Base-by-base conservation (phyloP, 2,888 invertebrate genomes). In the Hyppa rectilinea region DNA sequence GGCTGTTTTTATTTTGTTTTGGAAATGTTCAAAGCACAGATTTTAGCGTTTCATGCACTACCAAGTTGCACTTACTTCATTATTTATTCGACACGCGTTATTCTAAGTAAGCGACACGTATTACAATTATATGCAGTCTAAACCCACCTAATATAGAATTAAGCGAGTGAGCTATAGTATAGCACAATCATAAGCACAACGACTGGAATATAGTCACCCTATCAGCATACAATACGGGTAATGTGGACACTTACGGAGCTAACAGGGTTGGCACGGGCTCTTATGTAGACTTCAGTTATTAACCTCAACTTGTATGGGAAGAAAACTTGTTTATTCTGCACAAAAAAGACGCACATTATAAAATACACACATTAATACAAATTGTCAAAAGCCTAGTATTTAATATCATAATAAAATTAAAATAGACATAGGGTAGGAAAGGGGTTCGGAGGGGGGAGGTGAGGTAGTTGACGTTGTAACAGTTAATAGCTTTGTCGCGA, bases 131-230 rank as follows among this genome's bases (percentile, higher is more conserved):
- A 81, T 79, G 53, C 68, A 55, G 55, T 45, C 53, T 63, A 81
- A 73, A 81, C 78, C 68, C 56, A 63, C 78, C 82, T 64, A 67
- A 68, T 81, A 78, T 58, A 78, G 82, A 66, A 68, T 78, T 78
- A 81, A 73, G 77, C 43, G 64, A 56, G 10, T 31, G 17, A 70
- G 62, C 29, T 69, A 40, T 45, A 59, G 45, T 61, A 55, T 23
- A 56, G 55, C 26, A 66, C 58, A 47, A 62, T 70, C 61, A 76
- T 81, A 66, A 71, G 62, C 67, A 53, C 67, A 40, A 20, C 60
- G 75, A 58, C 38, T 56, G 47, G 64, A 31, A 52, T 73, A 56
- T 63, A 63, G 68, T 26, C 67, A 50, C 40, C 65, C 52, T 31
- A 69, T 71, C 82, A 73, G 60, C 78, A 78, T 76, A 78, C 78